Evolutionary conservation across 35 echinoderm and acorn worm species (phyloP).

Genomic region (Lytechinus variegatus): DNA sequence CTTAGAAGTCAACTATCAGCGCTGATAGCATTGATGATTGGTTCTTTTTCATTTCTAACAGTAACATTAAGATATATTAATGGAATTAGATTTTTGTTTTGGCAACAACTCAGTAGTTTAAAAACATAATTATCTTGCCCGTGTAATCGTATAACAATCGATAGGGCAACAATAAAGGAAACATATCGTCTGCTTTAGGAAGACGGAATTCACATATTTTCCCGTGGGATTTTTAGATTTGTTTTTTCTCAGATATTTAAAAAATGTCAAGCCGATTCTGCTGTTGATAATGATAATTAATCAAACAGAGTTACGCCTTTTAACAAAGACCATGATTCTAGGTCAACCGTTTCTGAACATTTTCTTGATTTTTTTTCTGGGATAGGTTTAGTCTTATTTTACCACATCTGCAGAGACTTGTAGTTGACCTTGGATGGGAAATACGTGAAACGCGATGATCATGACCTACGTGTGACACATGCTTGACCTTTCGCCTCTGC

Average conservation of each 20-base stretch:
- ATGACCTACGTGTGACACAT: constrained; percentile 36
- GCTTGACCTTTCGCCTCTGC: constrained; percentile 15
- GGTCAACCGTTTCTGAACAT: neutral
- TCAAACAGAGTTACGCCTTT: neutral
- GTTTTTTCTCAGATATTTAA: neutral
- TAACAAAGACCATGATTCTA: neutral
- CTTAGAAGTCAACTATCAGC: neutral
- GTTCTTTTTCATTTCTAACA: neutral
- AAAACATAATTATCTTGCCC: neutral
- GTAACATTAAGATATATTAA: neutral
- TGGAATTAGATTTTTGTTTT: neutral
- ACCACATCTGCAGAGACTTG: neutral
- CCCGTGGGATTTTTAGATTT: neutral
- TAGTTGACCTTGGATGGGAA: neutral
- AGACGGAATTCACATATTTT: neutral
- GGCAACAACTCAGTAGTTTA: neutral
- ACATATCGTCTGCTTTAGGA: neutral
- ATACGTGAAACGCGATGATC: constrained; percentile 13
- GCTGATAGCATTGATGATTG: neutral
- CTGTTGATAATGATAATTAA: neutral
- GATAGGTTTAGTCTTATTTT: neutral
- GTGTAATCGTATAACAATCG: neutral
- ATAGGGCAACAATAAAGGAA: neutral
- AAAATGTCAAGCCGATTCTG: neutral
- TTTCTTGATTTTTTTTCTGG: neutral